phyloP scores from a whole-genome alignment of 1,140 invertebrate genomes.

The Euura saliciscinereae region DNA sequence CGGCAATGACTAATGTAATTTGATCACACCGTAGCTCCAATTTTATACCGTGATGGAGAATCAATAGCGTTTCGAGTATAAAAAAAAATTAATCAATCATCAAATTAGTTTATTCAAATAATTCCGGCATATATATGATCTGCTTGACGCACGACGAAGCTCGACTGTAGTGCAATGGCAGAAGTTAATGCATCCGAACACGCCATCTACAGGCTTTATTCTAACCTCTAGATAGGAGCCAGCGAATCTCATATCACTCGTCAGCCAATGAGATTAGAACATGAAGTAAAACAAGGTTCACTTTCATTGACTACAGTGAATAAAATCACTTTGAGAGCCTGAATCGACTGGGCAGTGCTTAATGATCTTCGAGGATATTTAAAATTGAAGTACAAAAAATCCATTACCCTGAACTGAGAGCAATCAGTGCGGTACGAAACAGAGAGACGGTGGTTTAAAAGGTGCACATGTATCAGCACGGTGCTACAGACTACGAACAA shows the following conservation, averaged over 20 bases:
- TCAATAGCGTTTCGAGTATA: neutral
- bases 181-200: constrained; percentile 49
- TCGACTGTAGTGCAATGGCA: constrained; percentile 30
- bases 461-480: constrained; percentile 24
- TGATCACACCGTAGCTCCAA: neutral
- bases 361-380: constrained; percentile 35
- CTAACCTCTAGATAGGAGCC: neutral
- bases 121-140: constrained; percentile 39
- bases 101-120: constrained; percentile 47
- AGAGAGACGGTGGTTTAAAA: constrained; percentile 48
- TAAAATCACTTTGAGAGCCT: too few relatives aligned
- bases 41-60: neutral
- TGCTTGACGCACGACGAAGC: constrained; percentile 21
- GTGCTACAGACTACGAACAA: constrained; percentile 31
- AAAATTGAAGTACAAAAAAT: constrained; percentile 56
- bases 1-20: constrained; percentile 9
- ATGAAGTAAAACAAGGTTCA: neutral
- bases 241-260: neutral
- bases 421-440: constrained; percentile 35
- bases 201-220: constrained; percentile 33
- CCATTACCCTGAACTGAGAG: constrained; percentile 55
- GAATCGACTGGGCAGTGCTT: neutral
- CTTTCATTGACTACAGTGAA: neutral
- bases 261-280: neutral
- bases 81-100: constrained; percentile 24